Base-by-base conservation (phyloP, 2,888 invertebrate genomes). In the Azorinus chamasolen region DNA sequence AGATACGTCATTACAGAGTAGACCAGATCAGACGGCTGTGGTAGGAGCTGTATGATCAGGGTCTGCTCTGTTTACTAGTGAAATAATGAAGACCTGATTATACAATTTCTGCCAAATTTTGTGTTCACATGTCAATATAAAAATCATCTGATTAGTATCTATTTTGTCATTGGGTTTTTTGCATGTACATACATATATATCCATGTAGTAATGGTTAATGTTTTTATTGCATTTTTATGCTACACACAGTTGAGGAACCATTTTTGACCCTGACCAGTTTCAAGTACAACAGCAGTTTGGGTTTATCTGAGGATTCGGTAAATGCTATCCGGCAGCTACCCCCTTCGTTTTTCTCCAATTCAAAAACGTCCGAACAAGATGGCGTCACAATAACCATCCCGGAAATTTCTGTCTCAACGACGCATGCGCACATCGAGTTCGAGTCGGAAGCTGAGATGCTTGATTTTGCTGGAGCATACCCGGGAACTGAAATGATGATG, bases 391-490 rank as follows among this genome's bases (percentile, higher is more conserved):
- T 53, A 12, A 25, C 25, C 20, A 53, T 63, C 12, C 63, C 63
- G 27, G 53, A 51, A 45, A 3, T 63, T 8, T 12, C 16, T 6
- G 43, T 53, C 2, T n/a, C 41, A 27, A 43, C 14, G 8, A 37
- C 51, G 2, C 20, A 6, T 18, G 24, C 25, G 20, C 53, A 63
- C 51, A 39, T 63, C 24, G n/a, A 27, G 18, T 63, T 63, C 27
- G 43, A 43, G 24, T 25, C 45, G 53, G 54, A 63, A 43, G 54
- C 53, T 24, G 63, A 63, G 53, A 25, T 63, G 63, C 24, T 63
- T 6, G 63, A 63, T 22, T 63, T 53, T 25, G 43, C 45, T 24
- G 63, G 63, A 16, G 43, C 41, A 1, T 20, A 25, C 16, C 43
- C 39, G 41, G 43, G 25, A 4, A 10, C n/a, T 25, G 53, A 63